Base-by-base conservation (phyloP, 2,113 vertebrate genomes). In the Gnathonemus echidnorhynchus region DNA sequence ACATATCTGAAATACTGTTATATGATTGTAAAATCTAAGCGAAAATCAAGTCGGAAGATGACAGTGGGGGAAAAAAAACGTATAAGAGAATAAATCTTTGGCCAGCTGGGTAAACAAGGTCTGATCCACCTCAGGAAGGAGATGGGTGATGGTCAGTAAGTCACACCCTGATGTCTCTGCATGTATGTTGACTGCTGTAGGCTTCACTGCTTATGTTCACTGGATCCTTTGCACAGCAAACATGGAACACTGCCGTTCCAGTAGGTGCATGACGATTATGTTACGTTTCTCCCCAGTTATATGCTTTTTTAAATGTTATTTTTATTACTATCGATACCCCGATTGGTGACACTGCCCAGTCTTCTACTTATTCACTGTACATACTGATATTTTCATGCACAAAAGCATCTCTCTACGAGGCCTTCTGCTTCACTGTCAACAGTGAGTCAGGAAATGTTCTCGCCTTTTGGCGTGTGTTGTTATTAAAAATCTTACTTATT, bases 271-370 rank as follows among this genome's bases (percentile, higher is more conserved):
- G 42, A 27, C 8, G 7, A 13, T 85, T 21, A 50, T 15, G 45
- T 85, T 21, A 85, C 6, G 11, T 85, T 85, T 80, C 5, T 42
- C 15, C 13, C 35, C 15, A 8, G 74, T 80, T 8, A 19, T 35
- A 17, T 80, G 74, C 35, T 42, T 80, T 74, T 42, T 48, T 10
- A 19, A 46, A n/a, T 0, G 10, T 48, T 48, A 46, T 1, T 95
- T 95, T 58, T 97, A 97, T 74, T 92, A 96, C 27, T 99, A 95
- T 92, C 35, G 21, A 98, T 95, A 92, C 96, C 96, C 98, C 98
- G 92, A 62, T 87, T 90, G 62, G 31, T 91, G 87, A 87, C 24
- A 90, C 49, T 52, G 7, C 6, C 13, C 49, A 56, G 27, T 87
- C 2, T 35, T 13, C 50, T 53, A 9, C 17, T 39, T 39, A 24